Evolutionary conservation across 2,797 vertebrate genomes (phyloP).

Genomic region (Podargus strigoides): DNA sequence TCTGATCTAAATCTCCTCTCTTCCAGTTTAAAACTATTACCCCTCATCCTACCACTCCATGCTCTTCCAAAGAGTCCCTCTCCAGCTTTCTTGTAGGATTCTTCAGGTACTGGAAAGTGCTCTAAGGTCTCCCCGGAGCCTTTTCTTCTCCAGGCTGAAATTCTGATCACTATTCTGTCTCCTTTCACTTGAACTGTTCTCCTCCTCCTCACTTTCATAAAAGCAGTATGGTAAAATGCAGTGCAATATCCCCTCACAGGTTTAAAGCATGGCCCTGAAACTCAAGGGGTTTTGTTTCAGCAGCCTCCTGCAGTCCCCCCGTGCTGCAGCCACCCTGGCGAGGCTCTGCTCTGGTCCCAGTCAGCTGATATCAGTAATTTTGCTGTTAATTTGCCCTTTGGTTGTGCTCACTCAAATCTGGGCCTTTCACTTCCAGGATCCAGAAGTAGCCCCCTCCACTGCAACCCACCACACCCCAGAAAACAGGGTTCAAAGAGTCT

Average conservation of each 20-base stretch:
- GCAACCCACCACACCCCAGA: not conserved
- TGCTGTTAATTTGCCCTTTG: not conserved
- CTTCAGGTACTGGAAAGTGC: too few relatives aligned
- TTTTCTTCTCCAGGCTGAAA: too few relatives aligned
- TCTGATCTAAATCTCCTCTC: too few relatives aligned
- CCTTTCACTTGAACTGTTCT: not conserved
- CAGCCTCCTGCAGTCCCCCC: not conserved
- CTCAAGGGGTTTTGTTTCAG: not conserved
- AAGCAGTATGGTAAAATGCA: not conserved
- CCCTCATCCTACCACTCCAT: too few relatives aligned
- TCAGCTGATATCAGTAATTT: not conserved
- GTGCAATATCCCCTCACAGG: not conserved
- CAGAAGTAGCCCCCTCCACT: not conserved
- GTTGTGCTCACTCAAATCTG: not conserved
- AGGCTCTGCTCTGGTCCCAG: not conserved
- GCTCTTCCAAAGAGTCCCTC: too few relatives aligned
- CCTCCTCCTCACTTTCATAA: not conserved
- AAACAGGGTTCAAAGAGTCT: not conserved
- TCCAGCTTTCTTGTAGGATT: too few relatives aligned
- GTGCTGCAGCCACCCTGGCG: rapidly evolving
- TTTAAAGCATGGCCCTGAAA: not conserved
- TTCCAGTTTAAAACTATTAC: too few relatives aligned
- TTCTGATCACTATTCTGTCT: not conserved
- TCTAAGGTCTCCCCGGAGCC: too few relatives aligned
- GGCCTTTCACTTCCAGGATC: not conserved